phyloP scores from a whole-genome alignment of 2,888 invertebrate genomes.

The Diarsia dahlii region DNA sequence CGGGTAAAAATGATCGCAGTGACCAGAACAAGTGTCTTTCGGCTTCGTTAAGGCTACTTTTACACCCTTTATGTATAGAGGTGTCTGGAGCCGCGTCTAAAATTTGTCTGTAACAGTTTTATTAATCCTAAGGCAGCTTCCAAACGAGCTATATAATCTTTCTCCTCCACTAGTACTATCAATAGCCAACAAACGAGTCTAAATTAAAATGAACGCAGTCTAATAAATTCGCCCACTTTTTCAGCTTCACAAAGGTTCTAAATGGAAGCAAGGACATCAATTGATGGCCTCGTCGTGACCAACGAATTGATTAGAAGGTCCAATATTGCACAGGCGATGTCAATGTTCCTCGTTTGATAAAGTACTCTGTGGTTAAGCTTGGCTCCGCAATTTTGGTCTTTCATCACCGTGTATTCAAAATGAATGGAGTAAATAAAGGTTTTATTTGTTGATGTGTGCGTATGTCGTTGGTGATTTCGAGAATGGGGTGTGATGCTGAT shows the following conservation, averaged over 20 bases:
- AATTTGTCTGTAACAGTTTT: background rate
- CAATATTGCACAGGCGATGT: conserved; percentile 36
- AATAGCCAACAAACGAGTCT: conserved; percentile 12
- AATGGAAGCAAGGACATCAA: conserved; percentile 36
- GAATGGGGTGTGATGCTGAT: background rate
- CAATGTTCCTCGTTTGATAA: conserved; percentile 46
- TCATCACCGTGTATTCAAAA: conserved; percentile 46
- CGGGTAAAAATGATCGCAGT: no score
- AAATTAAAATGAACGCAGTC: conserved; percentile 22
- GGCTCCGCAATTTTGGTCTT: conserved; percentile 23
- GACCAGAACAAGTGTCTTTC: no score
- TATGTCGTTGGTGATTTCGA: background rate
- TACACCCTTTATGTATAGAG: background rate
- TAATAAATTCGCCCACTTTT: conserved; percentile 40
- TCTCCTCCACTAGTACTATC: background rate
- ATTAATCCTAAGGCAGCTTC: background rate
- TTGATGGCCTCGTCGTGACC: conserved; percentile 45
- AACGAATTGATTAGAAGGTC: conserved; percentile 49
- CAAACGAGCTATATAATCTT: background rate
- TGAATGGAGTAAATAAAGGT: background rate
- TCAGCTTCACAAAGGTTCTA: conserved; percentile 25
- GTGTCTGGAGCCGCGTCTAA: background rate
- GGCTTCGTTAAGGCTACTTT: no score
- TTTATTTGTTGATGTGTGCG: background rate
- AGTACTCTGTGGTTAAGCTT: conserved; percentile 45